Evolutionary conservation across 2,113 vertebrate species (phyloP).

Genomic region (Lepus americanus): DNA sequence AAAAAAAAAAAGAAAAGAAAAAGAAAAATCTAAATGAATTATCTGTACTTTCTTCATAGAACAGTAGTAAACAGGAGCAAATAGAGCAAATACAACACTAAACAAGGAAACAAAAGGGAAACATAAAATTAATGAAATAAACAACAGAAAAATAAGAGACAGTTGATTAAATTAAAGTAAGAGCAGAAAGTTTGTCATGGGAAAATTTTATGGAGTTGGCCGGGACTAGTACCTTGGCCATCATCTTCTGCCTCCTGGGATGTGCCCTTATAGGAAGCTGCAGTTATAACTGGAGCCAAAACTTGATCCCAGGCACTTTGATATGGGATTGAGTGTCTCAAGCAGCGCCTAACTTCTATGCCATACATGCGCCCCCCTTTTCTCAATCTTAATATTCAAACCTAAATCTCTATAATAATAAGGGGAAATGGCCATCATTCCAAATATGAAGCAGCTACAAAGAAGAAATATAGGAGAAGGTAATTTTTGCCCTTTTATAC

Average conservation of each 20-base stretch:
- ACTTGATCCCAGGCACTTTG: no score
- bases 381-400: neutral
- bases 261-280: no score
- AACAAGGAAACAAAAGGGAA: neutral
- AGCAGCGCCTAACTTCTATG: no score
- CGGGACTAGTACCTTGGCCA: no score
- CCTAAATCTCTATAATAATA: neutral
- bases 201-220: no score
- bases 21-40: neutral
- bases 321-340: no score
- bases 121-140: neutral
- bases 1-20: neutral
- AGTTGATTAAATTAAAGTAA: neutral
- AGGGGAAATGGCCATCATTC: neutral
- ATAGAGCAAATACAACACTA: neutral
- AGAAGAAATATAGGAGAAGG: neutral
- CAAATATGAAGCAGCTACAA: neutral
- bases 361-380: neutral
- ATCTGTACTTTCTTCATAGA: neutral
- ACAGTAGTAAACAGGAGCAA: neutral
- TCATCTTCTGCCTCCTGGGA: no score
- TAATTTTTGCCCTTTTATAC: neutral
- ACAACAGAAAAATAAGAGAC: neutral
- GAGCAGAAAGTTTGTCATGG: neutral
- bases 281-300: no score